Evolutionary conservation across 2,113 vertebrate genomes (phyloP).

Genomic region (Mirza zaza): DNA sequence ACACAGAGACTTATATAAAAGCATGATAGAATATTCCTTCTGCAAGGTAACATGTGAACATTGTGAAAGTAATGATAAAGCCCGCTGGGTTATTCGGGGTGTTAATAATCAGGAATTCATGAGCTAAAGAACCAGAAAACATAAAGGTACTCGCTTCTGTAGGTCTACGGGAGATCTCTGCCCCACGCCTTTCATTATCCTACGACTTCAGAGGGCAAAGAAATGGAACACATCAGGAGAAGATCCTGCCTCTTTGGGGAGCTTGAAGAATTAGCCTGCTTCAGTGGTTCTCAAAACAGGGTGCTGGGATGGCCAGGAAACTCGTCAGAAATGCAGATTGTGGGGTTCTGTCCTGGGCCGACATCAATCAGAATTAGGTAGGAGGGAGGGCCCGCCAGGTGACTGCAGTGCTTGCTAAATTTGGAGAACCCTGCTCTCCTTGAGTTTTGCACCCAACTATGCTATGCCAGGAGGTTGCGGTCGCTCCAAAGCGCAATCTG

Average conservation of each 20-base stretch:
- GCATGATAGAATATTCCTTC: neutral
- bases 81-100: neutral
- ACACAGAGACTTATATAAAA: neutral
- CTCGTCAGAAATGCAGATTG: neutral
- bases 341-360: accelerated
- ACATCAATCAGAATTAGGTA: accelerated
- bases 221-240: no score
- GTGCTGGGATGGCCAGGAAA: accelerated
- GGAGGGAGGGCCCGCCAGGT: no score
- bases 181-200: no score
- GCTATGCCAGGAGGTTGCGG: no score
- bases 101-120: accelerated
- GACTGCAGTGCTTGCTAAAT: accelerated
- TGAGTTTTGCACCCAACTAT: neutral
- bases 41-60: neutral
- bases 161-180: neutral
- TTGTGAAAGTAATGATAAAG: no score
- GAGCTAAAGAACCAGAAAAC: neutral
- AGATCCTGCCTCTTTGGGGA: no score
- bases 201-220: neutral
- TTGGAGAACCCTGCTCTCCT: no score
- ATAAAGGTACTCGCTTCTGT: no score
- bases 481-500: neutral
- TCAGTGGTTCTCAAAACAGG: neutral
- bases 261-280: no score